These are phyloP conservation scores for Todiramphus saurophagus DNA, from an alignment of 2,113 vertebrate species.

Conservation along the genomic window DNA sequence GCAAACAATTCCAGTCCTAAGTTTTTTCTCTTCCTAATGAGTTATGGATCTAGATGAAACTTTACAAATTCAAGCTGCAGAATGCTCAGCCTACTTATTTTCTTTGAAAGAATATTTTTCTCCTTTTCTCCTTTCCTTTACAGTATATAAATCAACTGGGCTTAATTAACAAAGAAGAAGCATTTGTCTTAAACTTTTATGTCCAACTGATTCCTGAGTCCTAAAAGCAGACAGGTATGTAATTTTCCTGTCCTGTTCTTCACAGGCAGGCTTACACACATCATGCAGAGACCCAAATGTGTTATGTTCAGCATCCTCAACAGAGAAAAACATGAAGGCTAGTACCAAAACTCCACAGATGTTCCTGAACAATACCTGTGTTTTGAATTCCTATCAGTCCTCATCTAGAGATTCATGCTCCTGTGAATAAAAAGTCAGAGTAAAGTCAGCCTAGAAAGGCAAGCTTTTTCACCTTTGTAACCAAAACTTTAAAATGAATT, in stretches of 20 bases:
- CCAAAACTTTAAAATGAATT: not conserved
- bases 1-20: not conserved
- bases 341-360: not conserved
- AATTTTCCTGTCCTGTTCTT: not conserved
- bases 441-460: not conserved
- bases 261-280: not conserved
- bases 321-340: not conserved
- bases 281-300: not conserved
- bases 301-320: rapidly evolving
- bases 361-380: not conserved
- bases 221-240: not conserved
- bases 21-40: not conserved
- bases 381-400: not conserved
- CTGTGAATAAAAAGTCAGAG: not conserved
- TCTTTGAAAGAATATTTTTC: not conserved
- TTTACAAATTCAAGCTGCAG: not conserved
- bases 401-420: rapidly evolving
- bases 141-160: not conserved
- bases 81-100: not conserved
- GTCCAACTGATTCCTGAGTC: not conserved
- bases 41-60: not conserved
- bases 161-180: not conserved
- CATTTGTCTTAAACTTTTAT: not conserved
- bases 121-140: not conserved
- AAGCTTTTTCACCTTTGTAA: not conserved